Evolutionary conservation across 1,140 invertebrate species (phyloP), one percentile per base, ranked within the genome.

Genomic region (Camponotus vicinus): DNA sequence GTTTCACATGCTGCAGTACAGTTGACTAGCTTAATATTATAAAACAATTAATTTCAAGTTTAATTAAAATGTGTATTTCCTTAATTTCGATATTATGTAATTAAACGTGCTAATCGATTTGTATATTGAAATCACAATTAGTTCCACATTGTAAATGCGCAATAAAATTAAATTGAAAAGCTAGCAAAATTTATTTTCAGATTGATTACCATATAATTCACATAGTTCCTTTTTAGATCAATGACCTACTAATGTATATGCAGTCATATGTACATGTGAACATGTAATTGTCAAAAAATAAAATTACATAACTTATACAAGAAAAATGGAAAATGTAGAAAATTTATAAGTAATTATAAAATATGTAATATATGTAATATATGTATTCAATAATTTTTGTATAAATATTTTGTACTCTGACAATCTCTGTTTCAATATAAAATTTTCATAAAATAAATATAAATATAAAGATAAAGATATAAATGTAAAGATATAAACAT

Each of bases 31-130:
- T 83, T 83, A 73, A 83, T 73, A 83, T 83, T 61, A 70, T 42
- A 55, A 45, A 83, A 83, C 79, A 83, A 83, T 75, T 83, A 57
- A 83, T 83, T 75, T 83, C 79, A 83, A 83, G 79, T 83, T 83
- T 83, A 83, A 83, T 83, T 83, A 83, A 83, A 83, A 83, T 83
- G 69, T 83, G 69, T 73, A 75, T 83, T 83, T 83, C 69, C 79
- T 83, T 83, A 83, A 83, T 83, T 83, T 83, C 55, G 42, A 75
- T 75, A 75, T 83, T 75, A 83, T 83, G 61, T 75, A 83, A 83
- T 83, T 83, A 83, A 80, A 70, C 66, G 66, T 73, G 55, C 79
- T 83, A 83, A 83, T 49, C 79, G 79, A 83, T 83, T 75, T 75
- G 69, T 75, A 75, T 59, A 83, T 83, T 83, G 55, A 83, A 83